These are phyloP conservation scores for Paracentrotus lividus DNA, from an alignment of 53 echinoderm and acorn worm species.

Conservation along the genomic window DNA sequence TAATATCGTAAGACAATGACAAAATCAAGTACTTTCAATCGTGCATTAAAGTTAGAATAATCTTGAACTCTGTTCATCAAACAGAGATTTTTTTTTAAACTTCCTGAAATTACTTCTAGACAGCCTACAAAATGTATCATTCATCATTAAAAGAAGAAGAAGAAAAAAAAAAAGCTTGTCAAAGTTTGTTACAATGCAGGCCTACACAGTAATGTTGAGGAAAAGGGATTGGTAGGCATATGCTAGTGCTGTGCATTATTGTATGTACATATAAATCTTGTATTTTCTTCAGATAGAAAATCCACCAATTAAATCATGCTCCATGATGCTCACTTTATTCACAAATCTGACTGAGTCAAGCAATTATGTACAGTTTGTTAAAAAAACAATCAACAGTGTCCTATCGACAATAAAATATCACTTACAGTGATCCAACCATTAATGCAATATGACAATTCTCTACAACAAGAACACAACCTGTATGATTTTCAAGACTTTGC, in stretches of 20 bases:
- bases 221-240: constrained; percentile 10
- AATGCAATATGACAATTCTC: neutral
- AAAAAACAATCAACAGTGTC: too few relatives aligned
- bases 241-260: neutral
- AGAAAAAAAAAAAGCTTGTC: too few relatives aligned
- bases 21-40: too few relatives aligned
- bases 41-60: too few relatives aligned
- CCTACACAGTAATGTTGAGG: neutral
- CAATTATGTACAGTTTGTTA: constrained; percentile 19
- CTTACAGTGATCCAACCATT: neutral
- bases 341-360: neutral
- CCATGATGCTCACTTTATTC: neutral
- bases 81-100: too few relatives aligned
- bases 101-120: too few relatives aligned
- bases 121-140: neutral
- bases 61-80: too few relatives aligned
- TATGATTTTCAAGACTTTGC: neutral
- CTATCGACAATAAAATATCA: neutral
- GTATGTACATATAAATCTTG: too few relatives aligned
- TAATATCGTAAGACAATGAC: too few relatives aligned
- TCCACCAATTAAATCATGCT: neutral
- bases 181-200: too few relatives aligned
- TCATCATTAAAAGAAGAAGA: neutral
- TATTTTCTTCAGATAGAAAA: too few relatives aligned
- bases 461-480: neutral